Percentiles rank a stretch among this genome's conserved stretches.
Conservation (phyloP, 35 echinoderm and acorn worm species). For the Strongylocentrotus purpuratus region DNA sequence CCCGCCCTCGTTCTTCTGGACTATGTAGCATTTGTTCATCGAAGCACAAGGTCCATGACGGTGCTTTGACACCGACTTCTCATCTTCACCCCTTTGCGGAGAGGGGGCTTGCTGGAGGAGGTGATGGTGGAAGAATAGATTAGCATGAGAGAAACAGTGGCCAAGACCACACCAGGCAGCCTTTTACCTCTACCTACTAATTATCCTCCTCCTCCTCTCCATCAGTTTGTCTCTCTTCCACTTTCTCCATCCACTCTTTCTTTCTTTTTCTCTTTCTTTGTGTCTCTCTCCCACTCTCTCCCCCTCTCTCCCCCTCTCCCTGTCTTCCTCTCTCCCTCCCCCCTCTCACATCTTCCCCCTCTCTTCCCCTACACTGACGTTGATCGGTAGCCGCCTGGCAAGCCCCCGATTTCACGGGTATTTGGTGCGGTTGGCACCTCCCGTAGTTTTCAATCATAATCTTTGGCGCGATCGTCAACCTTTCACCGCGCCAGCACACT, state of each 20-base stretch:
- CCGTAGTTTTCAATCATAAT: slow-evolving; percentile 50
- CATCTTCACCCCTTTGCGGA: not conserved
- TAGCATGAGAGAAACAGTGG: slow-evolving; percentile 39
- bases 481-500: slow-evolving; percentile 31
- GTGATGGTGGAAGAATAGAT: slow-evolving; percentile 15
- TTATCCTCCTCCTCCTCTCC: not conserved
- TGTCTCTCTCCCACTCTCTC: not conserved
- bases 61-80: not conserved
- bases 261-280: not conserved
- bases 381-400: slow-evolving; percentile 25
- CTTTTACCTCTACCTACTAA: not conserved
- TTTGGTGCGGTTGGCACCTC: slow-evolving; percentile 48
- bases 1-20: not conserved
- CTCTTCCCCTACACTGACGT: not conserved
- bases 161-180: not conserved
- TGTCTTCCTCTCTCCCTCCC: not conserved
- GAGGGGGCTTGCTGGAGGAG: not conserved
- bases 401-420: slow-evolving; percentile 42
- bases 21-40: not conserved
- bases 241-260: not conserved
- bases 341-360: not conserved
- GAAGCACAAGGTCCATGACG: not conserved
- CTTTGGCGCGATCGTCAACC: slow-evolving; percentile 27
- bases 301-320: not conserved
- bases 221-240: no score